Conservation (phyloP, 2,888 invertebrate species). For the Cotesia congregata region DNA sequence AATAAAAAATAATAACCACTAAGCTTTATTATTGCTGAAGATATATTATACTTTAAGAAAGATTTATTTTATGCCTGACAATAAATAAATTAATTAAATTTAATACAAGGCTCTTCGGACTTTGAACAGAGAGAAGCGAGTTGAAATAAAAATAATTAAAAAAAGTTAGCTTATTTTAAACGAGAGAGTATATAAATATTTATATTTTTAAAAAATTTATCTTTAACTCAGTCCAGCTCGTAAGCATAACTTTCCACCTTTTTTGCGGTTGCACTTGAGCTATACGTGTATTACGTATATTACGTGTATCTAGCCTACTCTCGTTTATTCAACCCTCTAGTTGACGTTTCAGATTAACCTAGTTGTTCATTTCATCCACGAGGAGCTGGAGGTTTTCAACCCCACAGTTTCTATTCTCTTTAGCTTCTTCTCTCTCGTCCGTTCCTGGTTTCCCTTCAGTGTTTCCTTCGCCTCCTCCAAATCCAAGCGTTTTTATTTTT, state of each 20-base stretch:
- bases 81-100: background rate
- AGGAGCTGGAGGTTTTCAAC: slow-evolving; percentile 50
- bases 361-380: slow-evolving; percentile 59
- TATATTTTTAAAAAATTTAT: slow-evolving; percentile 2
- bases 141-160: background rate
- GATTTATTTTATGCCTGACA: background rate
- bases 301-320: slow-evolving; percentile 14
- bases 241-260: slow-evolving; percentile 13
- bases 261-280: slow-evolving; percentile 16
- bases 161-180: background rate
- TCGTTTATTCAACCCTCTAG: slow-evolving; percentile 40
- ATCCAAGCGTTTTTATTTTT: background rate
- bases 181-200: background rate
- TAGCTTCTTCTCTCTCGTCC: slow-evolving; percentile 37
- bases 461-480: slow-evolving; percentile 28
- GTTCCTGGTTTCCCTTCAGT: slow-evolving; percentile 19
- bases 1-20: background rate
- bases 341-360: slow-evolving; percentile 62
- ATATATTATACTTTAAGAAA: background rate
- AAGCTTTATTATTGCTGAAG: background rate
- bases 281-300: background rate
- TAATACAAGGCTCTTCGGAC: too few species aligned
- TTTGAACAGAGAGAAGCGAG: too few species aligned
- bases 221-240: slow-evolving; percentile 11
- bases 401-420: slow-evolving; percentile 39